Conservation (phyloP, 2,113 vertebrate genomes). For the Tetrao urogallus region DNA sequence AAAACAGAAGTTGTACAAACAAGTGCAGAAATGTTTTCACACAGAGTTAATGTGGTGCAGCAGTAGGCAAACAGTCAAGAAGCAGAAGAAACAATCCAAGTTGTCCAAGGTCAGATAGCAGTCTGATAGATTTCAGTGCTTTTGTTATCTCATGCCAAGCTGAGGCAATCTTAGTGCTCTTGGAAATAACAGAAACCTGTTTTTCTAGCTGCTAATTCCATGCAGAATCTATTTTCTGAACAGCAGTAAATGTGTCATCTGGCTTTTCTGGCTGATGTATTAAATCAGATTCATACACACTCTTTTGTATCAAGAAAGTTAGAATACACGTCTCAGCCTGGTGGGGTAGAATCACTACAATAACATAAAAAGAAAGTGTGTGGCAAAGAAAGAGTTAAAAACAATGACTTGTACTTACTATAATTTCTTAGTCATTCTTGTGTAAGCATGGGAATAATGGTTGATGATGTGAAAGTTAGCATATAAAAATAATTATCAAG, state of each 20-base stretch:
- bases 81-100: neutral
- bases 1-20: neutral
- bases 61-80: neutral
- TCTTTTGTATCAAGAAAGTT: neutral
- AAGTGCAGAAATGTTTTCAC: neutral
- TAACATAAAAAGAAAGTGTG: neutral
- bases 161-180: neutral
- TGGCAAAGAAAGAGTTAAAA: constrained; percentile 2
- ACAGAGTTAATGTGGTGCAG: neutral
- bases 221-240: constrained; percentile 9
- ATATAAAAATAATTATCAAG: neutral
- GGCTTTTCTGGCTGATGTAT: neutral
- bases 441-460: neutral
- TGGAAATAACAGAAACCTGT: constrained; percentile 11
- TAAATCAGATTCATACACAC: neutral
- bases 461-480: neutral
- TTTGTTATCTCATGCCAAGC: neutral
- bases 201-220: neutral
- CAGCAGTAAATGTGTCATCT: neutral
- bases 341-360: neutral
- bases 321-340: neutral
- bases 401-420: neutral
- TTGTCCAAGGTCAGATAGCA: neutral
- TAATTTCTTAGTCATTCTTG: neutral
- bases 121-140: neutral